Evolutionary conservation across 2,888 invertebrate species (phyloP), one percentile per base, ranked within the genome.

Genomic region (Helicoverpa assulta): DNA sequence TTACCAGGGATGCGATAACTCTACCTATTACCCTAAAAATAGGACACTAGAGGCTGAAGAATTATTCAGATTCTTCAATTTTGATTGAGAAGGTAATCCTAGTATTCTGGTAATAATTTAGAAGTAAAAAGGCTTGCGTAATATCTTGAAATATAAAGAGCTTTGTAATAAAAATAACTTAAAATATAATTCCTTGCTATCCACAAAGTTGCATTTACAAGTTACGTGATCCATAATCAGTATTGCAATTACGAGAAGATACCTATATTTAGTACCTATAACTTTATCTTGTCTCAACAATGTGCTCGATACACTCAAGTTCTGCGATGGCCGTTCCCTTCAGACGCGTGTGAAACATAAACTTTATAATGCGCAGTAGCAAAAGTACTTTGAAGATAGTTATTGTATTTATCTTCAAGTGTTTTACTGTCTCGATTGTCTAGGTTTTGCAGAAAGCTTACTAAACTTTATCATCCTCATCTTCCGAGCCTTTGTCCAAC

Each of bases 231-330:
- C 18, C 3, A 21, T 64, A 72, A 80, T 80, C 68, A 72, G 54
- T n/a, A 68, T 47, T 33, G 65, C 54, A 66, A 68, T 71, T 47
- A 43, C 72, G 43, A 56, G 55, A 53, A 52, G 59, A 74, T 63
- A 37, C 37, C 37, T 40, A 75, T 80, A 54, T 70, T 63, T 70
- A 78, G 66, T 53, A n/a, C n/a, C n/a, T n/a, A 26, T 26, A 33
- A 8, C n/a, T 10, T 78, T 78, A 80, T 81, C 78, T 69, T 19
- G 8, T 26, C 69, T 47, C 50, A 64, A 80, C 73, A 73, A 73
- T 59, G 61, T 69, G 50, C 18, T 51, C 67, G 56, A 67, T 65
- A 75, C 29, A 55, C 54, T 60, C 50, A 53, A 58, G n/a, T 67
- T 64, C 63, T 54, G 14, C 56, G 16, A 69, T 66, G 21, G 26